Evolutionary conservation across 2,888 invertebrate species (phyloP), one percentile per base, ranked within the genome.

Genomic region (Eupithecia tripunctaria): DNA sequence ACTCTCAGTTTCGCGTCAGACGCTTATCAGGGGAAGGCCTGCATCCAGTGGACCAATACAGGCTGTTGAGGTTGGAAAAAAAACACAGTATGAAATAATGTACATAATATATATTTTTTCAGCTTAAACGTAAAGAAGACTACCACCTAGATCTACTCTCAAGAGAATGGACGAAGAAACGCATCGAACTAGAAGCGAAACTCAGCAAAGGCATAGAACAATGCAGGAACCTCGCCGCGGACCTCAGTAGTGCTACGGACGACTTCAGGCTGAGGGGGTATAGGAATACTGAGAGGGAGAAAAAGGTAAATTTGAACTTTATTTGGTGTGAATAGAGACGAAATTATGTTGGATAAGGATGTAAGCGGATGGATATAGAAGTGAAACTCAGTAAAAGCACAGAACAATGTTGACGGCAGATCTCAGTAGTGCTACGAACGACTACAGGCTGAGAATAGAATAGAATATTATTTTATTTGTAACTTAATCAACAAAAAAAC

Each of bases 231-330:
- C 86, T 97, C 1, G 95, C 96, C 0, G 91, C 94, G 0, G 95
- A 95, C 76, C 89, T 97, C 12, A 95, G 95, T 77, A 88, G 91
- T n/a, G 95, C 95, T n/a, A 95, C 95, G 0, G 95, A 95, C 63
- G 95, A 96, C 86, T 93, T 96, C 71, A 80, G 94, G 32, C 86
- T 92, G 2, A 82, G 95, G 4, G 94, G 95, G 7, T 91, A 92
- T 70, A 87, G 95, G 78, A 95, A 95, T 77, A 88, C 94, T 0
- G 95, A 95, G 80, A 88, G 95, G 70, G 95, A 96, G 86, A 91
- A 51, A 51, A 51, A 51, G 47, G 47, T 51, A 2, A n/a, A 10
- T n/a, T 47, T 47, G 0, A 51, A 51, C 47, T 21, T 10, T 51
- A 41, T 41, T 18, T 15, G 41, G 15, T 18, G 18, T 41, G 18